Percentiles rank a stretch among this genome's conserved stretches.
These are phyloP conservation scores for Hirtodrosophila confusa DNA, from an alignment of 2,888 invertebrate genomes.

Conservation along the genomic window DNA sequence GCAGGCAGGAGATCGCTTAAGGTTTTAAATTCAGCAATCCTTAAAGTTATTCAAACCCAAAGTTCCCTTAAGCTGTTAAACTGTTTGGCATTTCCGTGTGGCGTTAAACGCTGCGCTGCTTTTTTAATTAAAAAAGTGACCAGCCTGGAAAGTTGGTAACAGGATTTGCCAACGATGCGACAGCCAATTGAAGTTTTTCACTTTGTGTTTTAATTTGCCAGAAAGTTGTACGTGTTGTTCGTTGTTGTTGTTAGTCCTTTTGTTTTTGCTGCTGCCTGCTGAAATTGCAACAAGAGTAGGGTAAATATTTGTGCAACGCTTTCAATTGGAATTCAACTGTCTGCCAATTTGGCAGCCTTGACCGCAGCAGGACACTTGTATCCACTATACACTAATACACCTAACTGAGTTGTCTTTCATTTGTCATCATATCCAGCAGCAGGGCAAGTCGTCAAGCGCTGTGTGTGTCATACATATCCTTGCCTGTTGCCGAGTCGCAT, in stretches of 20 bases:
- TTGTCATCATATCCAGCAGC: constrained; percentile 36
- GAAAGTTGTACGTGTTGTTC: constrained; percentile 19
- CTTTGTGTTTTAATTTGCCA: constrained; percentile 42
- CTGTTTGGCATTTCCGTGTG: constrained; percentile 41
- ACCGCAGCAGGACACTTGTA: not conserved
- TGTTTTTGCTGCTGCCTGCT: not conserved
- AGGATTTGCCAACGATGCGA: constrained; percentile 41
- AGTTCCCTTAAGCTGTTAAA: constrained; percentile 57
- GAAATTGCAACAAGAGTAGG: constrained; percentile 55
- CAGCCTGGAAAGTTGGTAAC: constrained; percentile 49
- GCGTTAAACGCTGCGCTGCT: constrained; percentile 1
- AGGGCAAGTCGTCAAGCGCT: not conserved
- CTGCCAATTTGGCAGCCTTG: constrained; percentile 5
- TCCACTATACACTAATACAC: constrained; percentile 6
- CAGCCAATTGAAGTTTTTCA: constrained; percentile 59
- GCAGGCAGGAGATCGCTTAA: constrained; percentile 1
- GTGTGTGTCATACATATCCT: not conserved
- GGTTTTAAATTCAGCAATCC: constrained; percentile 24
- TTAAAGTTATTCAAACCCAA: constrained; percentile 32
- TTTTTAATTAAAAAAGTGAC: constrained; percentile 75
- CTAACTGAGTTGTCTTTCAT: constrained; percentile 22
- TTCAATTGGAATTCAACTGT: constrained; percentile 35
- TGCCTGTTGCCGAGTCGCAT: constrained; percentile 47
- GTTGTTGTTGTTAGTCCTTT: constrained; percentile 1
- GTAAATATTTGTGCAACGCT: constrained; percentile 49